Percentiles rank a stretch among this genome's conserved stretches.
phyloP scores from a whole-genome alignment of 2,113 vertebrate genomes.

The Poeciliopsis retropinna region DNA sequence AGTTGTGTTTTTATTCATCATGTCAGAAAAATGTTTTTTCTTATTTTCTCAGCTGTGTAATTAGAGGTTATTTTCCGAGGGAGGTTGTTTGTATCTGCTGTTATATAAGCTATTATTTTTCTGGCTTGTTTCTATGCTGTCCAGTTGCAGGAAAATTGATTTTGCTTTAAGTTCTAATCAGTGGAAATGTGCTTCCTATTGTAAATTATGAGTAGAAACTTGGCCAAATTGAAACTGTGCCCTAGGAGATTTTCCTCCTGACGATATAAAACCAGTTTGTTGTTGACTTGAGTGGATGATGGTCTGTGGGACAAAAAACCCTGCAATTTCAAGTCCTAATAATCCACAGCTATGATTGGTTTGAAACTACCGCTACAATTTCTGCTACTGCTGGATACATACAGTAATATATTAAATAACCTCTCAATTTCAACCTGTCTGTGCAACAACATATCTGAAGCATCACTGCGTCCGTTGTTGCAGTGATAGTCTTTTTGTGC shows the following conservation, averaged over 20 bases:
- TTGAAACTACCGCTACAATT: neutral
- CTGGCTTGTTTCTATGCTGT: neutral
- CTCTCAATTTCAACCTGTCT: neutral
- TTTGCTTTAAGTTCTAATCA: neutral
- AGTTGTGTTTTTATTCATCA: slow-evolving; percentile 1
- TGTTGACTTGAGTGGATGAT: neutral
- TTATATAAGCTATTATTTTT: neutral
- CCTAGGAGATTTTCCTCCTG: neutral
- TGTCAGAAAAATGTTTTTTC: neutral
- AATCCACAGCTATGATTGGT: neutral
- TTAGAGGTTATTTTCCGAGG: slow-evolving; percentile 1
- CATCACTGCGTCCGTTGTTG: neutral
- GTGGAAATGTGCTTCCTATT: neutral
- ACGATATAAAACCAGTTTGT: neutral
- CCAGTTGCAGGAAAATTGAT: neutral
- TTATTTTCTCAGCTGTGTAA: slow-evolving; percentile 3
- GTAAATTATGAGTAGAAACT: neutral
- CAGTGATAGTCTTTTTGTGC: neutral
- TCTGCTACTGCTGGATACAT: neutral
- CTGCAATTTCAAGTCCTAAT: neutral
- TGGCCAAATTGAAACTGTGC: neutral
- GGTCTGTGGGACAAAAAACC: neutral
- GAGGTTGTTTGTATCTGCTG: neutral
- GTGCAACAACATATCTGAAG: neutral
- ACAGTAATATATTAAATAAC: neutral